Evolutionary conservation across 2,113 vertebrate species (phyloP).

Genomic region (Muntiacus muntjak): DNA sequence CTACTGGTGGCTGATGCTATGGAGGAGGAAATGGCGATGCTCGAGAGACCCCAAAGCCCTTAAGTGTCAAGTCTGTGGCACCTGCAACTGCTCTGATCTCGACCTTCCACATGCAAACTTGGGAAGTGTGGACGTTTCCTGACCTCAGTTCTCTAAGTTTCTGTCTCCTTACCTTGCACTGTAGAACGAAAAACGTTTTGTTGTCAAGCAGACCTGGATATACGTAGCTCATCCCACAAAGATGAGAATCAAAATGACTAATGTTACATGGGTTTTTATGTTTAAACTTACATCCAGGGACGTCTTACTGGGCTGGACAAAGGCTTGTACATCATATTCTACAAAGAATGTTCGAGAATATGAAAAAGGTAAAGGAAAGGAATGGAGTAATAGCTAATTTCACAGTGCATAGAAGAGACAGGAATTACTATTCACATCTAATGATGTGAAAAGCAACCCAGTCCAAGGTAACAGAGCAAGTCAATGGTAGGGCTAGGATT

Average conservation of each 20-base stretch:
- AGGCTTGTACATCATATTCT: background rate
- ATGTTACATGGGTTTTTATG: background rate
- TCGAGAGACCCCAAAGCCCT: background rate
- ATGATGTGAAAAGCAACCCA: background rate
- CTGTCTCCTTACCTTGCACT: background rate
- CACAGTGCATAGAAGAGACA: background rate
- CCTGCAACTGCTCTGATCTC: background rate
- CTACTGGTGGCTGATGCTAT: fast-evolving
- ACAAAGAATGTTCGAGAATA: background rate
- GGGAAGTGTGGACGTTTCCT: background rate
- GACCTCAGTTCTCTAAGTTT: background rate
- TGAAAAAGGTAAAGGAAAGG: background rate
- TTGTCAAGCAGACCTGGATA: background rate
- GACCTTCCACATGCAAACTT: background rate
- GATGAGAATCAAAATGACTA: background rate
- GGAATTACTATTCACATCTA: background rate
- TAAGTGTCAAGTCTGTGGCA: background rate
- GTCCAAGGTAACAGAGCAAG: background rate
- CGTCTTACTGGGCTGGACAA: background rate
- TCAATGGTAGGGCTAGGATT: background rate
- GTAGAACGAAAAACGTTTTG: background rate
- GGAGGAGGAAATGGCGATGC: background rate
- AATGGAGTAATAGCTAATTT: background rate
- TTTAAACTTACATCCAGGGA: background rate
- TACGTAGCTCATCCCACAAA: background rate